Evolutionary conservation across 2,888 invertebrate genomes (phyloP), one percentile per base, ranked within the genome.

Genomic region (Lordiphosa andalusiaca): DNA sequence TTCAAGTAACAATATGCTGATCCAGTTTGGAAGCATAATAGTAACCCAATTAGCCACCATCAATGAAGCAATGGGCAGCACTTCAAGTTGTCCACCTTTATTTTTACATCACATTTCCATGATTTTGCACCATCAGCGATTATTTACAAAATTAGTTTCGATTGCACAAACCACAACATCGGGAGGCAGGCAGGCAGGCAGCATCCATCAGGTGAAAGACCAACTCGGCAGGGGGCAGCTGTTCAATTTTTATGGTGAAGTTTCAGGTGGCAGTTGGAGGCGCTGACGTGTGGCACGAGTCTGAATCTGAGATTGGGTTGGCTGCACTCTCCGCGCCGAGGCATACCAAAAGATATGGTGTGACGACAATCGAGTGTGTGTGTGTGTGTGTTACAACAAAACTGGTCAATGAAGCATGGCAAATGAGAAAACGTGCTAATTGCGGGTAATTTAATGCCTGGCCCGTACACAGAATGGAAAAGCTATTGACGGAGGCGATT

Each of bases 401-500:
- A 48, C 33, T 47, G 62, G 23, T 72, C 59, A 62, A 69, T 69
- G 57, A 50, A 66, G 73, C 68, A 52, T 67, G 55, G 57, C 60
- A 69, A 75, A 64, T 68, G 53, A 41, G 19, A 66, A 73, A 78
- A 78, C 77, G 77, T 77, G 77, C 73, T 66, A 59, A 70, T 67
- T 59, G 54, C 40, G 51, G 23, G 47, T 21, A 53, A 55, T 56
- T 58, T 55, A 38, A 42, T 51, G 40, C 57, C 53, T 50, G 21
- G n/a, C 40, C 16, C 42, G 13, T 42, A 30, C 30, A 42, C 33
- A 30, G 44, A 30, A 44, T 44, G 44, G 6, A 13, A 16, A 25
- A 39, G 19, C 7, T 13, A 30, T 25, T 13, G 30, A 30, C 30
- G 30, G 2, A 9, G 30, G 30, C 30, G 30, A 30, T 9, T 30